Evolutionary conservation across 1,140 invertebrate genomes (phyloP).

Genomic region (Acromyrmex charruanus): DNA sequence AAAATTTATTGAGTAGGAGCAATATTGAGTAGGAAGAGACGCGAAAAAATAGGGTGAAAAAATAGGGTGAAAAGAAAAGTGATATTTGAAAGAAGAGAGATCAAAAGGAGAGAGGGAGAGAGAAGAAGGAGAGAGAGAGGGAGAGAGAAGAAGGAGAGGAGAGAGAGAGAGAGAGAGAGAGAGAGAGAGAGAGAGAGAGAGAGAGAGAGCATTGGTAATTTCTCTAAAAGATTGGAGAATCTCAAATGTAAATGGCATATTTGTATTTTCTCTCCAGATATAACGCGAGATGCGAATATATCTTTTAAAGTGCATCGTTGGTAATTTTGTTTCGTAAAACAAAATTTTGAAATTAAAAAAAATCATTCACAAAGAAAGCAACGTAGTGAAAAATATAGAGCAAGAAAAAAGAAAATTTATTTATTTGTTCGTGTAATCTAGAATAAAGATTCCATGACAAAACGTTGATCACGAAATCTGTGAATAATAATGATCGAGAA

Average conservation of each 20-base stretch:
- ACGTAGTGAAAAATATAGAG: background rate
- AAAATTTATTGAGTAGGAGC: conserved; percentile 14
- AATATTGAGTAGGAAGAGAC: conserved; percentile 33
- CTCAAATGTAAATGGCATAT: conserved; percentile 3
- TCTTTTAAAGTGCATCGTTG: conserved; percentile 4
- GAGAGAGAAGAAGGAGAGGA: background rate
- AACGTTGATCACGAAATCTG: conserved; percentile 23
- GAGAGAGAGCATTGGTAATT: background rate
- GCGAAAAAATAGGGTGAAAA: conserved; percentile 2
- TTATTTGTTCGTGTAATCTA: background rate
- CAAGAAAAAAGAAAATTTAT: background rate
- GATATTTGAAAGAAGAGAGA: background rate
- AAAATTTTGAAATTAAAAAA: background rate
- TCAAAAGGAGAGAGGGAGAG: background rate
- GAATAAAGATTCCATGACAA: background rate
- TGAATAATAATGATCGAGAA: conserved; percentile 28
- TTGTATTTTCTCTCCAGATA: conserved; percentile 22
- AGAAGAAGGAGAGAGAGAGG: background rate
- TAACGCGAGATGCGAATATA: conserved; percentile 22
- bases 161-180: no score
- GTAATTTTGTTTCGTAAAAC: conserved; percentile 20
- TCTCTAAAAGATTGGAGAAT: background rate
- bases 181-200: background rate
- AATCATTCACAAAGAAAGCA: background rate
- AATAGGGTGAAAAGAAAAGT: conserved; percentile 6